These are phyloP conservation scores for Nettapus auritus DNA, from an alignment of 2,113 vertebrate genomes.

Conservation along the genomic window DNA sequence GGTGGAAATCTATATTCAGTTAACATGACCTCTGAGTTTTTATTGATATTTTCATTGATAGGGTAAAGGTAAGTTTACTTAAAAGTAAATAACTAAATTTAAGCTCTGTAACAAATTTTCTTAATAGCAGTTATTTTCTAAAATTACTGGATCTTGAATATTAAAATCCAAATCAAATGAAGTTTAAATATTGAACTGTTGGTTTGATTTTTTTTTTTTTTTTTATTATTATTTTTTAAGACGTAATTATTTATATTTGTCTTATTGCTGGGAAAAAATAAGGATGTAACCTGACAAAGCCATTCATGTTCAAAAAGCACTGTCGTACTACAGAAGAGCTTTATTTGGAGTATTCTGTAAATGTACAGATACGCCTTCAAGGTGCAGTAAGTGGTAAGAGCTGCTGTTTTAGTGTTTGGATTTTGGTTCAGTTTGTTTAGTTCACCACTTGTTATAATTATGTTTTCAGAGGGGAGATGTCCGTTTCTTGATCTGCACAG, in stretches of 20 bases:
- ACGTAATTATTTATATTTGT: neutral
- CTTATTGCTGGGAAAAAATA: neutral
- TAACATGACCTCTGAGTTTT: neutral
- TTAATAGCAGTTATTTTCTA: neutral
- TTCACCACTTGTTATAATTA: neutral
- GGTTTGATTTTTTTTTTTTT: neutral
- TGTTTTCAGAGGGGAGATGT: conserved; percentile 89
- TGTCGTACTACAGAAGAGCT: neutral
- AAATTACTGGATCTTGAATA: neutral
- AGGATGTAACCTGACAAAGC: neutral
- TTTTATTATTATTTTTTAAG: neutral
- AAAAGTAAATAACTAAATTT: neutral
- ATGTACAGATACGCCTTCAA: neutral
- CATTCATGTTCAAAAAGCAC: neutral
- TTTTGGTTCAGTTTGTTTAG: neutral
- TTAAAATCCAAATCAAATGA: neutral
- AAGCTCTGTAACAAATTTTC: neutral
- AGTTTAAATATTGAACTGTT: neutral
- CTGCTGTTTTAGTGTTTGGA: neutral
- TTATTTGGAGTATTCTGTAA: neutral
- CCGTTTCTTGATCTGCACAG: conserved; percentile 93
- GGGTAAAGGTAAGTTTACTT: neutral
- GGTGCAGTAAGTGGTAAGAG: neutral
- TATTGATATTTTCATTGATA: neutral
- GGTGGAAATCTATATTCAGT: neutral